Evolutionary conservation across 1,140 invertebrate species (phyloP).

Genomic region (Drosophila bifasciata): DNA sequence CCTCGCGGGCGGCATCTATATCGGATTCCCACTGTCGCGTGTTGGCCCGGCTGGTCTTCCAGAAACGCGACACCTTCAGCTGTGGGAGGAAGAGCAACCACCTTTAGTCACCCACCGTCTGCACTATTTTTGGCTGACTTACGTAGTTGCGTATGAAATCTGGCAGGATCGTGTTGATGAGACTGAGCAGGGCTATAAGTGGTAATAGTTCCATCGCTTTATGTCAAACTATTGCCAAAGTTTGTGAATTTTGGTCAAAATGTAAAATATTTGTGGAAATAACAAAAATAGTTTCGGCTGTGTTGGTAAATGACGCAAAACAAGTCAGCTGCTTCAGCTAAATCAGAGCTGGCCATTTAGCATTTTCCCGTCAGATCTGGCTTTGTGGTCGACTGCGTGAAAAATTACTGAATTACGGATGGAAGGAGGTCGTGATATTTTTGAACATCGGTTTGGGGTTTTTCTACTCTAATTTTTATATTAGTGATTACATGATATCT

Average conservation of each 20-base stretch:
- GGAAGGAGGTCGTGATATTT: too few relatives aligned
- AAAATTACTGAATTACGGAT: too few relatives aligned
- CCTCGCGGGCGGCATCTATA: conserved; percentile 51
- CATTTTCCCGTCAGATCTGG: too few relatives aligned
- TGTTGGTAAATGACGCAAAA: neutral
- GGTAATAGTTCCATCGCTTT: conserved; percentile 61
- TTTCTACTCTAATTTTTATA: too few relatives aligned
- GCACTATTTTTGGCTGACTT: conserved; percentile 11
- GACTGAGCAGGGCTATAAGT: conserved; percentile 64
- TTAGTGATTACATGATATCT: too few relatives aligned
- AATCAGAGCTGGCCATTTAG: too few relatives aligned
- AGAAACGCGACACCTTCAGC: conserved; percentile 68
- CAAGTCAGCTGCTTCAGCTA: conserved; percentile 18
- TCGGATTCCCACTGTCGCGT: conserved; percentile 31
- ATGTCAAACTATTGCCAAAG: conserved; percentile 30
- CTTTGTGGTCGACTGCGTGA: too few relatives aligned
- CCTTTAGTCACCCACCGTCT: neutral
- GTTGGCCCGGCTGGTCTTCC: conserved; percentile 21
- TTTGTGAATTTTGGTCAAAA: neutral
- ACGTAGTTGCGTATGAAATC: conserved; percentile 73
- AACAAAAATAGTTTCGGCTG: conserved; percentile 27
- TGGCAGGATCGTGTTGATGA: conserved; percentile 67
- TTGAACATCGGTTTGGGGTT: too few relatives aligned
- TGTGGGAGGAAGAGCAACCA: conserved; percentile 1
- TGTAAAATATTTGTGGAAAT: conserved; percentile 10